These are phyloP conservation scores for Uria lomvia DNA, from an alignment of 2,113 vertebrate species.

Conservation along the genomic window DNA sequence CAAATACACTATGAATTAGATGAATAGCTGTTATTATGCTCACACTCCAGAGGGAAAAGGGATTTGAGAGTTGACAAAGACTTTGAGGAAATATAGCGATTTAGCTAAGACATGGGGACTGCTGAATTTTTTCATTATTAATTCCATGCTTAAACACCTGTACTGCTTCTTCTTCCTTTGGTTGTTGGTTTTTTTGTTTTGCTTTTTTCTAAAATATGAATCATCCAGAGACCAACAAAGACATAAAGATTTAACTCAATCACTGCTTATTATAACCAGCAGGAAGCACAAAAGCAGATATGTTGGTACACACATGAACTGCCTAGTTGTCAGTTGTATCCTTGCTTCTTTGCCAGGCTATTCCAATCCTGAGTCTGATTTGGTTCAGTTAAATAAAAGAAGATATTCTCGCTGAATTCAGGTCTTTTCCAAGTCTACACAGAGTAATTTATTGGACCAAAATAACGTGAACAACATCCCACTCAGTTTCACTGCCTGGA, in stretches of 20 bases:
- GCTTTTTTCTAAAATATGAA: background rate
- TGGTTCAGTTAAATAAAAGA: background rate
- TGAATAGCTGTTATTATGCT: background rate
- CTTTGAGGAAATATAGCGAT: background rate
- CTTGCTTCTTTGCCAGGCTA: background rate
- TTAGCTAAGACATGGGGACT: background rate
- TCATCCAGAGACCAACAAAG: background rate
- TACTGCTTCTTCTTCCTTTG: background rate
- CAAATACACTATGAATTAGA: background rate
- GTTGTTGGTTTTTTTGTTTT: background rate
- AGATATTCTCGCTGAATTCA: background rate
- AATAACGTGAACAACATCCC: background rate
- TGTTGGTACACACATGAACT: fast-evolving
- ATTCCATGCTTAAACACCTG: background rate
- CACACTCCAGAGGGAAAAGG: background rate
- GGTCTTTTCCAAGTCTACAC: background rate
- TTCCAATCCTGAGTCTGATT: background rate
- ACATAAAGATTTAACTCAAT: background rate
- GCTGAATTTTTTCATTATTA: background rate
- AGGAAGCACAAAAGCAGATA: background rate
- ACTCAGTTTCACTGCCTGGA: background rate
- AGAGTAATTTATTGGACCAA: background rate
- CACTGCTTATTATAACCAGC: background rate
- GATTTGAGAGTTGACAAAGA: background rate
- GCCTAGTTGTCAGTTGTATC: background rate